Conservation (phyloP, 1,140 invertebrate species). For the Amyelois transitella region DNA sequence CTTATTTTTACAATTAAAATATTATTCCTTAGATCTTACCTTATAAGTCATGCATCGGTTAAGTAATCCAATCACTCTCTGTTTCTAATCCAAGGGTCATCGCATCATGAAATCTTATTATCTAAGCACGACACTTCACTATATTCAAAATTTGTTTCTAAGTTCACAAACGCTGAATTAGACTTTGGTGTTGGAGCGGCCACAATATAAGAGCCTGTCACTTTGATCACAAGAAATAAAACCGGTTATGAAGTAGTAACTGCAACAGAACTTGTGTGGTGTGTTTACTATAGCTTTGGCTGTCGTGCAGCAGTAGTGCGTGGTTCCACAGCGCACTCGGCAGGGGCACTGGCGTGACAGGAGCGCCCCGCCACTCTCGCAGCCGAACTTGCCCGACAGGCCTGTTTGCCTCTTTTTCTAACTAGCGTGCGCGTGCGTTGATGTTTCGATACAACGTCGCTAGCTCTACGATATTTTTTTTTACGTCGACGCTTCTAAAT, state of each 20-base stretch:
- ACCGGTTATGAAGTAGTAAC: slow-evolving; percentile 28
- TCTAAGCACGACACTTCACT: slow-evolving; percentile 18
- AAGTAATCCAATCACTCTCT: slow-evolving; percentile 42
- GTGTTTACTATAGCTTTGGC: slow-evolving; percentile 43
- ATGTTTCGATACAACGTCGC: slow-evolving; percentile 46
- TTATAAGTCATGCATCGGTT: slow-evolving; percentile 20
- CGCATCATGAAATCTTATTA: slow-evolving; percentile 33
- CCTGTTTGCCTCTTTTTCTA: slow-evolving; percentile 54
- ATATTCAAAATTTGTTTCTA: not conserved
- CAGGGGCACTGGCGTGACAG: slow-evolving; percentile 49
- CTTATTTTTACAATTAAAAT: slow-evolving; percentile 16
- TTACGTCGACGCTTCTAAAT: slow-evolving; percentile 63
- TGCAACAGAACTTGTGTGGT: slow-evolving; percentile 19
- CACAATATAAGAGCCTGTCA: slow-evolving; percentile 40
- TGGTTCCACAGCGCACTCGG: slow-evolving; percentile 38
- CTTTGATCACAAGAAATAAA: slow-evolving; percentile 30
- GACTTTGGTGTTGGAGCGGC: slow-evolving; percentile 46
- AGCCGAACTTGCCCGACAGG: slow-evolving; percentile 49
- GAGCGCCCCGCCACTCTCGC: slow-evolving; percentile 34
- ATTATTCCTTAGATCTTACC: slow-evolving; percentile 37
- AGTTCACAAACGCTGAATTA: slow-evolving; percentile 6
- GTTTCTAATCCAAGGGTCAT: slow-evolving; percentile 36
- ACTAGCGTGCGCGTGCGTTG: slow-evolving; percentile 54
- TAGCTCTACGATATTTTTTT: slow-evolving; percentile 60
- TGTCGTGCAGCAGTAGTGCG: slow-evolving; percentile 20